These are phyloP conservation scores for Leptinotarsa rubiginosa DNA, from an alignment of 2,888 invertebrate genomes.

Conservation along the genomic window DNA sequence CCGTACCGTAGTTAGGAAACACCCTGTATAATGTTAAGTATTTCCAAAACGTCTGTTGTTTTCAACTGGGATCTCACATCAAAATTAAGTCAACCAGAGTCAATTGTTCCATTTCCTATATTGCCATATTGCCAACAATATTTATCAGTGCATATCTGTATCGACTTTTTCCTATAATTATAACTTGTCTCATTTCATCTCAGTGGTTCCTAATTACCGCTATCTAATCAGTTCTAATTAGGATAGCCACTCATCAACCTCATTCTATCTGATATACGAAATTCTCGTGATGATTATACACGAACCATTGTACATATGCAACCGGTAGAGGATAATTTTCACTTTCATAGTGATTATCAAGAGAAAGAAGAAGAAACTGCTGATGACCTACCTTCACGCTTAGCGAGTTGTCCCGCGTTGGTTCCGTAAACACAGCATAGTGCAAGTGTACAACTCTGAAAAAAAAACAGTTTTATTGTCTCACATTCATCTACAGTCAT, in stretches of 20 bases:
- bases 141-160: constrained; percentile 27
- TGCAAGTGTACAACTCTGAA: constrained; percentile 56
- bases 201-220: constrained; percentile 29
- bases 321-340: constrained; percentile 27
- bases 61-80: too few relatives aligned
- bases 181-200: constrained; percentile 23
- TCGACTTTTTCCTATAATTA: constrained; percentile 14
- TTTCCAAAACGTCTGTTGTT: too few relatives aligned
- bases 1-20: too few relatives aligned
- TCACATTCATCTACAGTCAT: too few relatives aligned
- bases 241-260: constrained; percentile 20
- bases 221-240: constrained; percentile 22
- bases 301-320: constrained; percentile 2
- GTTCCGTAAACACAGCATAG: constrained; percentile 52
- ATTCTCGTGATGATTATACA: constrained; percentile 23
- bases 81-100: background rate
- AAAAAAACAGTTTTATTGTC: constrained; percentile 27
- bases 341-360: constrained; percentile 9
- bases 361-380: constrained; percentile 28
- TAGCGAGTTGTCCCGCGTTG: constrained; percentile 50
- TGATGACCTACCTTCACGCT: constrained; percentile 56
- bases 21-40: too few relatives aligned
- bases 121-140: constrained; percentile 5
- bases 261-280: constrained; percentile 14
- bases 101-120: background rate